Percentiles rank a stretch among this genome's conserved stretches.
These are phyloP conservation scores for Porites australiensis DNA, from an alignment of 64 coral and sea anemone species.

Conservation along the genomic window DNA sequence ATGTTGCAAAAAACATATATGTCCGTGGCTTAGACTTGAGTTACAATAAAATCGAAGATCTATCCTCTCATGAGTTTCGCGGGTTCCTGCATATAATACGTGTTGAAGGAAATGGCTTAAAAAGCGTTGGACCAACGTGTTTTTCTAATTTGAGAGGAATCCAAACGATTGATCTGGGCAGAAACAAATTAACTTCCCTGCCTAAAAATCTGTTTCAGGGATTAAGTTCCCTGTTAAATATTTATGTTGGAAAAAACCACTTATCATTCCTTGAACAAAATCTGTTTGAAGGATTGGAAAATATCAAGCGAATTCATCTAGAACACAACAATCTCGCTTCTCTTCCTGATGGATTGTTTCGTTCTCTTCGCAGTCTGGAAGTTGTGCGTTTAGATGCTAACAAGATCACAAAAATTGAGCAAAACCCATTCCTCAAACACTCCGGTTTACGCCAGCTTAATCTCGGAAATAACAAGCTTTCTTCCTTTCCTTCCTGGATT, in stretches of 20 bases:
- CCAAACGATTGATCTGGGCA: slow-evolving; percentile 66
- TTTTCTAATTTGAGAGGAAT: slow-evolving; percentile 41
- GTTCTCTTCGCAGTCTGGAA: slow-evolving; percentile 14
- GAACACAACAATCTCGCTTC: slow-evolving; percentile 28
- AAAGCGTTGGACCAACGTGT: slow-evolving; percentile 4
- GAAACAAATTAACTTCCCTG: slow-evolving; percentile 32
- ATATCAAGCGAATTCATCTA: slow-evolving; percentile 28
- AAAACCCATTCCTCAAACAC: slow-evolving; percentile 45
- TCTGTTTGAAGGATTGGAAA: slow-evolving; percentile 38
- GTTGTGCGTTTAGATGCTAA: slow-evolving; percentile 51
- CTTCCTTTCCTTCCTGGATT: slow-evolving; percentile 25
- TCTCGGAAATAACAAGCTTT: slow-evolving; percentile 48
- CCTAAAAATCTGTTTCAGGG: slow-evolving; percentile 55
- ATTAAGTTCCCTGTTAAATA: slow-evolving; percentile 14
- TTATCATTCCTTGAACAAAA: slow-evolving; percentile 20
- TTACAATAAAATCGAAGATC: slow-evolving; percentile 60
- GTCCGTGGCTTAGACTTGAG: slow-evolving; percentile 53
- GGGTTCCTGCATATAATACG: slow-evolving; percentile 64
- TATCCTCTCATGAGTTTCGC: slow-evolving; percentile 31
- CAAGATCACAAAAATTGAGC: slow-evolving; percentile 28
- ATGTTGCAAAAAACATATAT: slow-evolving; percentile 47
- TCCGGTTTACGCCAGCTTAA: slow-evolving; percentile 34
- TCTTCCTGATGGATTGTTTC: slow-evolving; percentile 36
- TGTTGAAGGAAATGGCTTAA: slow-evolving; percentile 69
- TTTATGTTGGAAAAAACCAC: slow-evolving; percentile 59